phyloP scores from a whole-genome alignment of 2,113 vertebrate genomes.

The Prochilodus magdalenae region DNA sequence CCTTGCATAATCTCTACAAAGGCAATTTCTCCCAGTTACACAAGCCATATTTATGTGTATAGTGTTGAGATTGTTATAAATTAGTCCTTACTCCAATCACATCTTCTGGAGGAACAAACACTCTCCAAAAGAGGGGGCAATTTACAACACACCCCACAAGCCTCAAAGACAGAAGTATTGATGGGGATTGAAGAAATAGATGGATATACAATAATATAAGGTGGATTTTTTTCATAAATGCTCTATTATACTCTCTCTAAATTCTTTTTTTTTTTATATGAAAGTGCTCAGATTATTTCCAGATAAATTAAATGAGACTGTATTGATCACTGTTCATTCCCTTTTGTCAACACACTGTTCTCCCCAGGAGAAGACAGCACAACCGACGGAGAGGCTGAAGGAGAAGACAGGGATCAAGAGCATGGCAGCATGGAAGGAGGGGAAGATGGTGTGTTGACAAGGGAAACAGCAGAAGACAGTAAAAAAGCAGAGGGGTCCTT shows the following conservation, averaged over 20 bases:
- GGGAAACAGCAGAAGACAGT: not conserved
- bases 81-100: no score
- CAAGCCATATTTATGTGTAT: no score
- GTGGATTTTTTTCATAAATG: no score
- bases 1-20: no score
- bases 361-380: conserved; percentile 73
- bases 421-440: conserved; percentile 38
- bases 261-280: not conserved
- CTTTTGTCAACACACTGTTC: not conserved
- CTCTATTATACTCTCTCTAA: not conserved
- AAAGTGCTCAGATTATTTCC: not conserved
- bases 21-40: no score
- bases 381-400: conserved; percentile 66
- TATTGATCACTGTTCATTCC: not conserved
- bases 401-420: conserved; percentile 5
- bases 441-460: conserved; percentile 30
- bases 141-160: no score
- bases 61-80: no score
- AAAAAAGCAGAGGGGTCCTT: conserved; percentile 9
- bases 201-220: not conserved
- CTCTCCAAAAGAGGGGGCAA: no score
- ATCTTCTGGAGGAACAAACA: no score
- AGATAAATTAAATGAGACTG: not conserved
- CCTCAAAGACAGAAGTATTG: no score
- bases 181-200: not conserved